Evolutionary conservation across 2,888 invertebrate genomes (phyloP), one percentile per base, ranked within the genome.

Genomic region (Xylota segnis): DNA sequence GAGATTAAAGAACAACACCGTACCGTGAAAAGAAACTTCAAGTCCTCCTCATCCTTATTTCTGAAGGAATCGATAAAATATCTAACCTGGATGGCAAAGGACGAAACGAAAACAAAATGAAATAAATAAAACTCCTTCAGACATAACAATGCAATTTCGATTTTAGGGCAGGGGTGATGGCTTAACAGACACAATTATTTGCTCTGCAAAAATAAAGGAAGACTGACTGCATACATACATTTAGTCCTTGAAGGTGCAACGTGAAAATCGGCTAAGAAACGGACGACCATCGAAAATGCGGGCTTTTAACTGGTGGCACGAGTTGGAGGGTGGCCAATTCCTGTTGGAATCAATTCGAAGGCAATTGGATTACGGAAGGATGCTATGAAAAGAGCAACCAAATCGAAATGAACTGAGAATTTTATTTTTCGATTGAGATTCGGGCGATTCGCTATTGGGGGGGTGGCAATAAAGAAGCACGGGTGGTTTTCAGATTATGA

Each of bases 1-100:
- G 61, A 29, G 61, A 72, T 72, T 63, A 61, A 72, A 72, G 43
- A 72, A 40, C 37, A 72, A 72, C 72, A 63, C n/a, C 50, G 50
- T 37, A 59, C 14, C 27, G 45, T 34, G 59, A 72, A 65, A 52
- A 59, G 40, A 54, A 68, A 68, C 16, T 56, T 43, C 16, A 27
- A 54, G 40, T 54, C 43, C 43, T 54, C 43, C 27, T 37, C 63
- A 47, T 40, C 52, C 40, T 23, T 23, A 18, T 40, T 14, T 34
- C 23, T 23, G 9, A 27, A 40, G 6, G 43, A 70, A 70, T 70
- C 70, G 45, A 56, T 52, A 52, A 66, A 52, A 40, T 52, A 66
- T 5, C 52, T 40, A 23, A 47, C 45, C 34, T 71, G 43, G 45
- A 10, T 27, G 40, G 34, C 37, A 40, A 32, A 71, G 52, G 23